Base-by-base conservation (phyloP, 2,888 invertebrate genomes). In the Leptinotarsa peninsularis region DNA sequence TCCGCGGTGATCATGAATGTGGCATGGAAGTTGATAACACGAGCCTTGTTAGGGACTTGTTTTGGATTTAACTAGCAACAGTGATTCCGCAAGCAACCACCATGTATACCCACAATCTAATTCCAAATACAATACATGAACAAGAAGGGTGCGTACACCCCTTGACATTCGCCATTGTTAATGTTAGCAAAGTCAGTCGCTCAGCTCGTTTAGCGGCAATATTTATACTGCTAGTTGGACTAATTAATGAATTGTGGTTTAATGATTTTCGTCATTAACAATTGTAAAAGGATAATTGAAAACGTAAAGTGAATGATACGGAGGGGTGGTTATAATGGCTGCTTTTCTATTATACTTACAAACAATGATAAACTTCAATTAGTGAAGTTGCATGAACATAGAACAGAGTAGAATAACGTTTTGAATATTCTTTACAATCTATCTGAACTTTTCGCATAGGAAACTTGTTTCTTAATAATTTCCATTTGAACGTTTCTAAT, bases 161-260 rank as follows among this genome's bases (percentile, higher is more conserved):
- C 60, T 71, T 60, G 50, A 52, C 50, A 52, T 67, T 23, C 60
- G 60, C 60, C 60, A 60, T 60, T 60, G 60, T 60, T 21, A 60
- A 60, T 15, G 60, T 5, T 27, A 23, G 60, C 60, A 60, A 60
- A 60, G 60, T 60, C 60, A 60, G 21, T 60, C 60, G 27, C 23
- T 60, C 23, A 60, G 21, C 17, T 60, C 60, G 60, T 60, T 60
- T 60, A 21, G 60, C 18, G 21, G 72, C 79, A 74, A 74, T 77
- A 77, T 79, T 79, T 79, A 76, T 77, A 71, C 72, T 72, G 77
- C 72, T 73, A 69, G 68, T 71, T 56, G 67, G 50, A 49, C 76
- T 76, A 75, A 77, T 77, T 77, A 78, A 78, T 76, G 76, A 71
- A 74, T 77, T 79, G 73, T 73, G 72, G 67, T 73, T 54, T 74